A percentile compares a stretch with the other conserved stretches of the same genome.
Conservation (phyloP, 2,888 invertebrate species). For the Clepsis dumicolana region DNA sequence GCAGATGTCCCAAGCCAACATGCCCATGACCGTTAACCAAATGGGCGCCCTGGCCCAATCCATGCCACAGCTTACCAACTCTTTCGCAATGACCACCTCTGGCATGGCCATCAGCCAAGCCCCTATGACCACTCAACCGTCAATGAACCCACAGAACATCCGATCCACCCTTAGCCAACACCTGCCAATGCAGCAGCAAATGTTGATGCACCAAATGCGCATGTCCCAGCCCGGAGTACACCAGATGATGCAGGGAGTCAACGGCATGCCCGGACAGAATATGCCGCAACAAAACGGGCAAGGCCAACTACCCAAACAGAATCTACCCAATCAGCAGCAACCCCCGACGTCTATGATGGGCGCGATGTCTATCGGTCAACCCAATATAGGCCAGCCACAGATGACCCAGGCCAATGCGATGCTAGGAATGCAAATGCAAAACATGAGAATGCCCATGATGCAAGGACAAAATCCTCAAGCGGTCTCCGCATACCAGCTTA, state of each 20-base stretch:
- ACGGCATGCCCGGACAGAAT: slow-evolving; percentile 60
- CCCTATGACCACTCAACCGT: slow-evolving; percentile 56
- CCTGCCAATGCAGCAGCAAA: slow-evolving; percentile 69
- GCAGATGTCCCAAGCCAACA: slow-evolving; percentile 73
- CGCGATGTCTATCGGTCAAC: slow-evolving; percentile 66
- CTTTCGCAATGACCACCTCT: slow-evolving; percentile 68
- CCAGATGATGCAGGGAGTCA: slow-evolving; percentile 65
- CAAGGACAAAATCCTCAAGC: slow-evolving; percentile 68
- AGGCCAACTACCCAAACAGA: slow-evolving; percentile 62
- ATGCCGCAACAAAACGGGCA: slow-evolving; percentile 66
- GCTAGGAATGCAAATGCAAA: slow-evolving; percentile 75
- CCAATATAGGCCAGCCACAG: slow-evolving; percentile 61
- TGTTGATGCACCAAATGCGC: slow-evolving; percentile 74
- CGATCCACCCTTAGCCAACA: slow-evolving; percentile 67
- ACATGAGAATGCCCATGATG: slow-evolving; percentile 76
- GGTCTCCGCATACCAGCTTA: slow-evolving; percentile 68
- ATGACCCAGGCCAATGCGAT: slow-evolving; percentile 70
- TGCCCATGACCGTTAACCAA: slow-evolving; percentile 65
- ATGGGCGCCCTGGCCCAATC: slow-evolving; percentile 71
- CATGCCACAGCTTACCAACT: slow-evolving; percentile 71
- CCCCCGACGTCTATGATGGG: slow-evolving; percentile 64
- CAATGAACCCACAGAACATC: slow-evolving; percentile 68
- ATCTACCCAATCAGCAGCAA: slow-evolving; percentile 65
- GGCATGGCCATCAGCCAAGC: slow-evolving; percentile 64
- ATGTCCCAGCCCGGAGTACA: slow-evolving; percentile 72